Percentiles rank a stretch among this genome's conserved stretches.
These are phyloP conservation scores for Muschampia plurimacula DNA, from an alignment of 2,888 invertebrate species.

Conservation along the genomic window DNA sequence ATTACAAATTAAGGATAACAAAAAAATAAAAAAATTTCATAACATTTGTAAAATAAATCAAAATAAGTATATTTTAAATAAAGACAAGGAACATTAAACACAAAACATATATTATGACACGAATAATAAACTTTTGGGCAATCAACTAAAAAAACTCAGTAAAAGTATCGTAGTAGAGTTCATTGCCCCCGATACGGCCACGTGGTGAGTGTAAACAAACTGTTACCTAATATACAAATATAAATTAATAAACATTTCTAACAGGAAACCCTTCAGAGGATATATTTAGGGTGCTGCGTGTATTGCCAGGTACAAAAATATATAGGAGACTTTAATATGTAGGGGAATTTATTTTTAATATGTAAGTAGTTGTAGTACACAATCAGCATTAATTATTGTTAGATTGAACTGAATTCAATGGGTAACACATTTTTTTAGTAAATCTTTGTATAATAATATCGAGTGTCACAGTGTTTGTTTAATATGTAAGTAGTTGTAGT, in stretches of 20 bases:
- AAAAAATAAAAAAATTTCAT: background rate
- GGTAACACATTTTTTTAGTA: too few species aligned
- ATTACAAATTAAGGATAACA: background rate
- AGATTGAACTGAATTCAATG: too few species aligned
- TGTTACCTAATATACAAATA: conserved; percentile 57
- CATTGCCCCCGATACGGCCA: conserved; percentile 62
- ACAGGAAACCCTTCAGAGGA: conserved; percentile 79
- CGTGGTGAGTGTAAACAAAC: conserved; percentile 77
- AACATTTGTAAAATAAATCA: background rate
- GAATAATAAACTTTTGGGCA: background rate
- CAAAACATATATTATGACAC: background rate
- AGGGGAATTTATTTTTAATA: background rate
- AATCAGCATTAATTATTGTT: too few species aligned
- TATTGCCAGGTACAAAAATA: conserved; percentile 10
- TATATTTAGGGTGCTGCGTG: conserved; percentile 67
- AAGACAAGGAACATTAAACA: background rate
- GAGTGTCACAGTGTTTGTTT: too few species aligned
- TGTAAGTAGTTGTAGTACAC: too few species aligned
- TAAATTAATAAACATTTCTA: conserved; percentile 77
- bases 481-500: too few species aligned
- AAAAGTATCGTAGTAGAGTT: conserved; percentile 63
- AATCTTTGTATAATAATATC: too few species aligned
- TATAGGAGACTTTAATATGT: conserved; percentile 3
- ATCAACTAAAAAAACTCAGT: conserved; percentile 29
- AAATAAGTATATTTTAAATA: background rate